Conservation (phyloP, 2,888 invertebrate species). For the Galerucella calmariensis region DNA sequence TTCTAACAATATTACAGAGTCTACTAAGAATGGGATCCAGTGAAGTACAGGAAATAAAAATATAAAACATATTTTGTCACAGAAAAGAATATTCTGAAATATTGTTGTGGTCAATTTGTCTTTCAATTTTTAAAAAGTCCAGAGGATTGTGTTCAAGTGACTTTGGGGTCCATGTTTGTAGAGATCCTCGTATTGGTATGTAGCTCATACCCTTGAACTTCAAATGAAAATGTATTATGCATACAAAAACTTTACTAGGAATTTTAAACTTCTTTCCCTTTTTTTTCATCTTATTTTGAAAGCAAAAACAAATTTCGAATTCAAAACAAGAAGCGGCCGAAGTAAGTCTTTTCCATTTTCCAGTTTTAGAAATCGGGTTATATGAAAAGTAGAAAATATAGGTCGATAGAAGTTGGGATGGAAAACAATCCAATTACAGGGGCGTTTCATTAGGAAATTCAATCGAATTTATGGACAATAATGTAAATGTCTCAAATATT, state of each 20-base stretch:
- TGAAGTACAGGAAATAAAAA: too few relatives aligned
- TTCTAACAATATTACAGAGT: too few relatives aligned
- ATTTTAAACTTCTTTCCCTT: not conserved
- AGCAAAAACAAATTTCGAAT: conserved; percentile 16
- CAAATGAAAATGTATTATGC: conserved; percentile 8
- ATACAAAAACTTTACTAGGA: conserved; percentile 1
- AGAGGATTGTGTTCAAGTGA: too few relatives aligned
- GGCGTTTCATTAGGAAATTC: not conserved
- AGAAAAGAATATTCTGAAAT: too few relatives aligned
- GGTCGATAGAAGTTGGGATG: conserved; percentile 7
- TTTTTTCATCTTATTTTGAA: too few relatives aligned
- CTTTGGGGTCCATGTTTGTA: too few relatives aligned
- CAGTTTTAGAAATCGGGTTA: conserved; percentile 18
- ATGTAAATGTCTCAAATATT: not conserved
- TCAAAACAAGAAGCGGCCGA: conserved; percentile 14
- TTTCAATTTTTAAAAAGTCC: too few relatives aligned
- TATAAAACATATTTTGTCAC: too few relatives aligned
- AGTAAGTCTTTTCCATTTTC: not conserved
- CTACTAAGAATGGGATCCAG: too few relatives aligned
- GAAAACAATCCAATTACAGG: conserved; percentile 21
- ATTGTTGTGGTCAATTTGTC: too few relatives aligned
- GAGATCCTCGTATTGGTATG: too few relatives aligned
- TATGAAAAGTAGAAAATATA: conserved; percentile 23
- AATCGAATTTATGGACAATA: not conserved
- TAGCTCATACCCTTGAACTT: not conserved